Base-by-base conservation (phyloP, 37 sponge, comb jelly and placozoan genomes). In the Aplysina aerophoba region DNA sequence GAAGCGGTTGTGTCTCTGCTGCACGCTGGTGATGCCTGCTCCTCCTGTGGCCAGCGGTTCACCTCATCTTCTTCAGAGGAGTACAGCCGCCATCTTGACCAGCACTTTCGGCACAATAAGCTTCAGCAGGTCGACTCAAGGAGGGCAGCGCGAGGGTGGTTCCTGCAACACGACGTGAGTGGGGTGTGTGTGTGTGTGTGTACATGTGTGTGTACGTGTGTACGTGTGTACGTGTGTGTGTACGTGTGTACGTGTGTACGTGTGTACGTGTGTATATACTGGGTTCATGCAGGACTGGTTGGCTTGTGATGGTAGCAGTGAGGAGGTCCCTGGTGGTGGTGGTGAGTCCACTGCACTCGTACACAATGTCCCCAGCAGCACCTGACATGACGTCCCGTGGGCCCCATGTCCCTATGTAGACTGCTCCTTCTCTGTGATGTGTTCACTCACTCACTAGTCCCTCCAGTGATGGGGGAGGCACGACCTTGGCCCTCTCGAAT, bases 21-120 rank as follows among this genome's bases (percentile, higher is more conserved):
- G 40, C 83, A 95, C 53, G 75, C 66, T 14, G 97, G 97, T 15
- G 92, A 93, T 63, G 92, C 87, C 16, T 98, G 99, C 69, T 67
- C 92, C 15, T 87, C 91, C 17, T 98, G 99, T 88, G 99, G 99
- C 0, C 83, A 92, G 50, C 69, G 99, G 28, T 98, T 98, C 59
- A 68, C 61, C 34, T 88, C 85, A 24, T 71, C 53, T 0, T 66
- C 83, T 11, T 50, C 83, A 17, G 59, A 85, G 41, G 68, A 86
- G 60, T 98, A 97, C 84, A 73, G 83, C 5, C 50, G 38, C 14
- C 99, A 98, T 73, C 88, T 98, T 11, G 97, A 98, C 85, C 96
- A 97, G 99, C 99, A 98, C 85, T 98, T 88, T 72, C 60, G 80
- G 40, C 62, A 86, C 54, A 98, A 98, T 84, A 87, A 86, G 28